Conservation (phyloP, 2,888 invertebrate species). For the Cephus pygmeus region DNA sequence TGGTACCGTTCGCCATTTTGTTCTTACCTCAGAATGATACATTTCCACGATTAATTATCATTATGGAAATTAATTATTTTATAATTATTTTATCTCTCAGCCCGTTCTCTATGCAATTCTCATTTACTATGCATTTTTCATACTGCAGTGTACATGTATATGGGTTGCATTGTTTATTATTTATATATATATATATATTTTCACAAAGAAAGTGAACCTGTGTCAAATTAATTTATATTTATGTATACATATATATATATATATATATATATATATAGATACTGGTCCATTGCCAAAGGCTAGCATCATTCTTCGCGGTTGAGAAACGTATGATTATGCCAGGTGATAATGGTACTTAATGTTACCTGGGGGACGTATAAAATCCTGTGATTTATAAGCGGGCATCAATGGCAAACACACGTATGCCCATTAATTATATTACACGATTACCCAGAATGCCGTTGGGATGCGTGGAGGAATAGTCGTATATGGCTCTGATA, state of each 20-base stretch:
- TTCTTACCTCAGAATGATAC: background rate
- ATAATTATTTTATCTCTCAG: background rate
- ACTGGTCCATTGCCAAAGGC: slow-evolving; percentile 2
- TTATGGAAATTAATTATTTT: background rate
- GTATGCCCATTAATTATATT: slow-evolving; percentile 34
- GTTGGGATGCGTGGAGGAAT: slow-evolving; percentile 15
- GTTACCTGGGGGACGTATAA: slow-evolving; percentile 22
- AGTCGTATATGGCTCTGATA: slow-evolving; percentile 7
- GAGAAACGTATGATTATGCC: slow-evolving; percentile 24
- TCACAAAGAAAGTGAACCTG: background rate
- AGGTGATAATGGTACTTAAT: slow-evolving; percentile 24
- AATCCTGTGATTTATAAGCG: slow-evolving; percentile 29
- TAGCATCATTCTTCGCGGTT: slow-evolving; percentile 16
- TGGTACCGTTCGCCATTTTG: background rate
- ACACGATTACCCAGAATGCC: slow-evolving; percentile 26
- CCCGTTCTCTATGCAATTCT: background rate
- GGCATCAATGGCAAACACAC: slow-evolving; percentile 32
- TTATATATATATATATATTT: background rate
- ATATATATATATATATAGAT: background rate
- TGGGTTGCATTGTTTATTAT: background rate
- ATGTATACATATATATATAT: background rate
- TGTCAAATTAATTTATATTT: background rate
- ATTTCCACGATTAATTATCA: background rate
- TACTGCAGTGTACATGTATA: background rate
- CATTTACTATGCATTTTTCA: no score